These are phyloP conservation scores for Sinosuthora webbiana DNA, from an alignment of 2,113 vertebrate species.

Conservation along the genomic window DNA sequence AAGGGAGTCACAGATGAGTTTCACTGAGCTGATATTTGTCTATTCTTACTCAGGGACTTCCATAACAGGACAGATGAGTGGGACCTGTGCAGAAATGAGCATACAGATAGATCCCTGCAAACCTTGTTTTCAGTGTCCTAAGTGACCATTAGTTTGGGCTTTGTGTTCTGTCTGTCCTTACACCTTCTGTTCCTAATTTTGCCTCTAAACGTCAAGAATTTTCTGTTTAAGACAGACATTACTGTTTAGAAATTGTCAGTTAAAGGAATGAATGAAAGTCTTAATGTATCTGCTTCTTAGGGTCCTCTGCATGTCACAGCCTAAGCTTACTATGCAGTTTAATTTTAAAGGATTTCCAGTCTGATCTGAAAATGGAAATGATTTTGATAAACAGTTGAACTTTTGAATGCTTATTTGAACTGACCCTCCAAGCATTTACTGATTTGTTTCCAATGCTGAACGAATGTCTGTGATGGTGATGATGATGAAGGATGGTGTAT, in stretches of 20 bases:
- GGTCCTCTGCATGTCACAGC: background rate
- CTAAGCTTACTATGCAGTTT: background rate
- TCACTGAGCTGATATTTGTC: background rate
- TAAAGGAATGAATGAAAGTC: background rate
- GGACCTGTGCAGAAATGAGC: background rate
- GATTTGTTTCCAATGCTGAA: background rate
- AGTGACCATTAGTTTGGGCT: accelerated
- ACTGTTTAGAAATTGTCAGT: background rate
- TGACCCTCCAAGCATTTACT: background rate
- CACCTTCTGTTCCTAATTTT: background rate
- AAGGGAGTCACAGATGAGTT: background rate
- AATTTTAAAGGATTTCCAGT: background rate
- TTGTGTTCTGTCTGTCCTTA: background rate
- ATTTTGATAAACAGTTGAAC: background rate
- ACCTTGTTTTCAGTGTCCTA: background rate
- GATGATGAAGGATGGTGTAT: background rate
- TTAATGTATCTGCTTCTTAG: background rate
- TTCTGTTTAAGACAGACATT: background rate
- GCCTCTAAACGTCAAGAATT: background rate
- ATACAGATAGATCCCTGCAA: background rate
- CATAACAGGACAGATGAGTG: background rate
- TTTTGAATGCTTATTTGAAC: background rate
- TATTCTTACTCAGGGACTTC: background rate
- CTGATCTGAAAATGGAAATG: background rate
- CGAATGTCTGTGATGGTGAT: background rate